Conservation (phyloP, 2,888 invertebrate species). For the Agrypnus murinus region DNA sequence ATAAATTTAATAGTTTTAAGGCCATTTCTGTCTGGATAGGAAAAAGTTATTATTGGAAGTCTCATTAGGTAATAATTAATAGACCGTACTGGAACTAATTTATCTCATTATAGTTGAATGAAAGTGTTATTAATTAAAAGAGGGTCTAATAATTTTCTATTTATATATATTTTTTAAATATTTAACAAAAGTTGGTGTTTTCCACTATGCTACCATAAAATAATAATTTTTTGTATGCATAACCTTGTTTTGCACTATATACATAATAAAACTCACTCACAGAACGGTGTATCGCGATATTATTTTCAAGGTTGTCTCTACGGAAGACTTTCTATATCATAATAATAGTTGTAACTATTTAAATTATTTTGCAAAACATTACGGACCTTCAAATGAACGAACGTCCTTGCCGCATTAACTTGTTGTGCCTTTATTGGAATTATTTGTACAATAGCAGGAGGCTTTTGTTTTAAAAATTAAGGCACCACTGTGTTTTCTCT, state of each 20-base stretch:
- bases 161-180: neutral
- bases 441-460: too few species aligned
- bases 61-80: conserved; percentile 7
- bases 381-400: conserved; percentile 3
- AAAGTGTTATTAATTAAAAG: neutral
- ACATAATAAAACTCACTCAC: too few species aligned
- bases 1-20: neutral
- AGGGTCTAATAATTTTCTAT: neutral
- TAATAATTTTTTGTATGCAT: neutral
- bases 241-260: conserved; percentile 11
- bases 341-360: conserved; percentile 2
- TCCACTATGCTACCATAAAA: neutral
- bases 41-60: neutral
- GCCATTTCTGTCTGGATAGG: neutral
- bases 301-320: conserved; percentile 16
- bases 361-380: conserved; percentile 19
- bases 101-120: neutral
- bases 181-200: conserved; percentile 2
- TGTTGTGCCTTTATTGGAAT: neutral
- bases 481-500: too few species aligned
- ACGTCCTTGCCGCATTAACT: conserved; percentile 2
- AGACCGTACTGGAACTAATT: neutral
- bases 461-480: too few species aligned
- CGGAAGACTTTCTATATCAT: conserved; percentile 24
- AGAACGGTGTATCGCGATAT: conserved; percentile 2